Evolutionary conservation across 2,888 invertebrate species (phyloP).

Genomic region (Hyppa rectilinea): DNA sequence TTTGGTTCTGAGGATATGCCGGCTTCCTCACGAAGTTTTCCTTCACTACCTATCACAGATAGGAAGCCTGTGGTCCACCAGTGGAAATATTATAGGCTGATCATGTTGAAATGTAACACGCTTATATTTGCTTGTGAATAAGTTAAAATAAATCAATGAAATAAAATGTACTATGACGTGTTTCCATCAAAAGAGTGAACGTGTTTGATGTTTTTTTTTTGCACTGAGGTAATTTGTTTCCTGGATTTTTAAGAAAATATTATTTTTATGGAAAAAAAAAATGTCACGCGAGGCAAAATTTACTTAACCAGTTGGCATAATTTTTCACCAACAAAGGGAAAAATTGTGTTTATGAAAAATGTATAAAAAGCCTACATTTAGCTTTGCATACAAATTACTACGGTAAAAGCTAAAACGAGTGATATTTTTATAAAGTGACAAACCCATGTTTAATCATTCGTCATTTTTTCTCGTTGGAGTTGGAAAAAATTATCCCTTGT

Average conservation of each 20-base stretch:
- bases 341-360: not conserved
- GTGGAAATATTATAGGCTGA: no score
- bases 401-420: not conserved
- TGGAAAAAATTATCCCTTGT: conserved; percentile 5
- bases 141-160: not conserved
- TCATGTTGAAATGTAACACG: no score
- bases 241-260: not conserved
- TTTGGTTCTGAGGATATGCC: no score
- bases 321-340: not conserved
- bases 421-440: conserved; percentile 26
- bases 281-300: not conserved
- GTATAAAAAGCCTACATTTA: not conserved
- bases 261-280: not conserved
- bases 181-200: not conserved
- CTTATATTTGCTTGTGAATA: no score
- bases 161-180: not conserved
- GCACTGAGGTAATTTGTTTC: not conserved
- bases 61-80: no score
- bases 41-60: no score
- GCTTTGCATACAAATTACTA: conserved; percentile 35
- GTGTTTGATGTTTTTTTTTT: not conserved
- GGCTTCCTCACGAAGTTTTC: no score
- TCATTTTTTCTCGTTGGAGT: not conserved
- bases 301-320: conserved; percentile 2
- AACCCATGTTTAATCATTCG: conserved; percentile 6